Percentiles rank a stretch among this genome's conserved stretches.
Conservation (phyloP, 2,113 vertebrate species). For the Pithys albifrons region DNA sequence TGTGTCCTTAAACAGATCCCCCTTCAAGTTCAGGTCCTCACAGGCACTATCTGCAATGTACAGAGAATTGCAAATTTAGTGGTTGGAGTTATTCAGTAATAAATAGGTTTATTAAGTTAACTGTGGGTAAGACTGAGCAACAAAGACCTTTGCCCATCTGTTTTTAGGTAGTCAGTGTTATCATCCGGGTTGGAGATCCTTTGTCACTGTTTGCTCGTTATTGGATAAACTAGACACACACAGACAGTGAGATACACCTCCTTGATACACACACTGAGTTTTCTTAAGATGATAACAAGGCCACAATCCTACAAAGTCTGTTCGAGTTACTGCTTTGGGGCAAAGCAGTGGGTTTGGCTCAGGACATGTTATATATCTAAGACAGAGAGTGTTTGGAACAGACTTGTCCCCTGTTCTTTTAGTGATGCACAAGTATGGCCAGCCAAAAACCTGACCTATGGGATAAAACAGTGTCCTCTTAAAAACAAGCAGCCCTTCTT, state of each 20-base stretch:
- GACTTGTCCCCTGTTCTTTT: background rate
- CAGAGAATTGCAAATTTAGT: background rate
- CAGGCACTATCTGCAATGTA: background rate
- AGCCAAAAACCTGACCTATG: background rate
- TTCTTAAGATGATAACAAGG: background rate
- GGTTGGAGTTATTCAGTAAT: background rate
- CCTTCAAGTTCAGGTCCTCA: background rate
- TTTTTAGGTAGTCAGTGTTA: background rate
- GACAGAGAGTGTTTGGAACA: background rate
- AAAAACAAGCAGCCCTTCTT: background rate
- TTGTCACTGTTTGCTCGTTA: background rate
- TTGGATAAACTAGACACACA: background rate
- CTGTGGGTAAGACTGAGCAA: background rate
- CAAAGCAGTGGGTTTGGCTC: background rate
- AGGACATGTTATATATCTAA: background rate
- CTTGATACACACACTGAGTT: background rate
- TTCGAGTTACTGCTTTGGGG: background rate
- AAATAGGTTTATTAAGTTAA: background rate
- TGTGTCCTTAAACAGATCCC: background rate
- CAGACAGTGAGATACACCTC: background rate
- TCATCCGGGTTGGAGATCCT: background rate
- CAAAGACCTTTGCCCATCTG: slow-evolving; percentile 26
- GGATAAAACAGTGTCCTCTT: background rate
- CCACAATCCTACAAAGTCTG: background rate
- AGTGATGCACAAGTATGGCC: rapidly evolving